Base-by-base conservation (phyloP, 2,888 invertebrate genomes). In the Drosophila algonquin region DNA sequence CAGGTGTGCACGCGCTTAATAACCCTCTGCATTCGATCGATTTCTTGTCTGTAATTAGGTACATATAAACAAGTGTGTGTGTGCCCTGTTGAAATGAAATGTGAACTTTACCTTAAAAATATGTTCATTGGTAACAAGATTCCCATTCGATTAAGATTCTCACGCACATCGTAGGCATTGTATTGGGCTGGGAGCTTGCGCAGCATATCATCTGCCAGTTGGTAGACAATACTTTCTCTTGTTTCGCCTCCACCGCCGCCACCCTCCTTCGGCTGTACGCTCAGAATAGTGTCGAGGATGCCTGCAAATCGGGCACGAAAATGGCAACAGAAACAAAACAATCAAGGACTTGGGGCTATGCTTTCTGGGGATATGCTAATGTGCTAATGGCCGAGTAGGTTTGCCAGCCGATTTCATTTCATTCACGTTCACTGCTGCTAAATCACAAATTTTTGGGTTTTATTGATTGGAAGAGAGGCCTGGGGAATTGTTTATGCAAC, bases 221-320 rank as follows among this genome's bases (percentile, higher is more conserved):
- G 95, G 92, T 98, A 98, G 5, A 98, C 98, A 51, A 98, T 96
- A 80, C 95, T 96, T 92, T 99, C 99, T 80, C 98, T 94, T 0
- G 97, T 97, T 93, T 99, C 98, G 0, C 98, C 98, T 0, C 97
- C 97, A 71, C 96, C 96, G 21, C 95, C 95, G 0, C 97, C 97
- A 2, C 98, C 97, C 93, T 99, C 98, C 90, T 99, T 99, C 0
- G 99, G 99, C 90, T 99, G 98, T n/a, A 99, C 98, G 91, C 95
- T 98, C 48, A 99, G 93, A 86, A 99, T 98, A 0, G 98, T 98
- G 90, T 98, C 97, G 87, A 99, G 93, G 90, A 99, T 98, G 78
- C 94, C 94, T 93, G 75, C 40, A 7, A 40, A 40, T 7, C n/a
- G 35, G 24, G 21, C 16, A 24, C 21, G n/a, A 47, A 62, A 52